Base-by-base conservation (phyloP, 2,113 vertebrate species). In the Phalacrocorax brasilianus region DNA sequence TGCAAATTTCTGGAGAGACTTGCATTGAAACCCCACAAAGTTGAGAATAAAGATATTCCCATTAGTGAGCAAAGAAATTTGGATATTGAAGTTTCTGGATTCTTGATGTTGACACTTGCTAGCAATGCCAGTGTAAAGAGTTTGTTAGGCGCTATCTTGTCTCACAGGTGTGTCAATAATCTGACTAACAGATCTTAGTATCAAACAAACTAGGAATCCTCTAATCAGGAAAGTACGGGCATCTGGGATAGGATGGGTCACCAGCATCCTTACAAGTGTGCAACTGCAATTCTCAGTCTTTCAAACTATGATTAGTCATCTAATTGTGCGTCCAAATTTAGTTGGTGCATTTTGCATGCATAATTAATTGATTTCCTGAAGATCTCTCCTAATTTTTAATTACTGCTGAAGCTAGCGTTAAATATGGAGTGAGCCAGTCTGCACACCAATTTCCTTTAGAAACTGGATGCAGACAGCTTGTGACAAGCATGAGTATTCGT, bases 341-440 rank as follows among this genome's bases (percentile, higher is more conserved):
- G 95, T 52, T 89, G 88, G 89, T 87, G 71, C 72, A 90, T 94
- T 96, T 94, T 91, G 62, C 97, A 96, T 96, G 87, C 86, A 96
- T 97, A 95, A 96, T 94, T 94, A 95, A 93, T 91, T 95, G 80
- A 88, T 94, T 91, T 97, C 89, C 93, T 95, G 93, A 94, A 90
- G 89, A 92, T 87, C 42, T 94, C 62, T 84, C 66, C 81, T 97
- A 93, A 93, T 95, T 96, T 95, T 96, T 96, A 96, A 96, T 96
- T 94, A 94, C 72, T 67, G 74, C 71, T 78, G 88, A 89, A 93
- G 89, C 70, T 92, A 90, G 91, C 53, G 55, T 97, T 97, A 97
- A 96, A 96, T 92, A 96, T 77, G 82, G 73, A 97, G 83, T 53
- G 65, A 96, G 59, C 40, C 68, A 88, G 83, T 79, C 78, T 95